Conservation (phyloP, 2,797 vertebrate species). For the Tamandua tetradactyla region DNA sequence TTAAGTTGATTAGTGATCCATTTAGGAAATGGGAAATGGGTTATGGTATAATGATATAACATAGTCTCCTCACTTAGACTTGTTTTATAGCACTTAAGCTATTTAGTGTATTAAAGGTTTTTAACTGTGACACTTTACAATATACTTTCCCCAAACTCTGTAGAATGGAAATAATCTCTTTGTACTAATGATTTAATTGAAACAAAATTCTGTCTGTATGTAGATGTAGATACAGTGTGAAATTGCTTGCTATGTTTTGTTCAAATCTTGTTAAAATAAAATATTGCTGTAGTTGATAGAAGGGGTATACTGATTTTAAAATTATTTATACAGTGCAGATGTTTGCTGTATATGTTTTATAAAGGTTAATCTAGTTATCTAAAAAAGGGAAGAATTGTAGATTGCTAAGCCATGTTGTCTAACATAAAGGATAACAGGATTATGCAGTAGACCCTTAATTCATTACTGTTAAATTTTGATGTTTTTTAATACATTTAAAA, state of each 20-base stretch:
- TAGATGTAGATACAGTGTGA: too few relatives aligned
- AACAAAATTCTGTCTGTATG: too few relatives aligned
- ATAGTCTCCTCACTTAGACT: neutral
- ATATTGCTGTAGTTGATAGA: neutral
- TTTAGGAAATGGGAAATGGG: neutral
- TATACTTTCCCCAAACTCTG: neutral
- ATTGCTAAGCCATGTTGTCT: neutral
- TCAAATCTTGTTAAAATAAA: conserved; percentile 46
- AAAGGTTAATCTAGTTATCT: conserved; percentile 17
- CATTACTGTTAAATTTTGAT: neutral
- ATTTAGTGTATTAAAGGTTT: conserved; percentile 9
- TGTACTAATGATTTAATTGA: too few relatives aligned
- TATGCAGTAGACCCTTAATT: neutral
- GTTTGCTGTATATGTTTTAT: conserved; percentile 24
- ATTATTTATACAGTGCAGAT: neutral
- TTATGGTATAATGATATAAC: neutral
- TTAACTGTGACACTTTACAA: neutral
- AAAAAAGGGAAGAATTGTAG: neutral
- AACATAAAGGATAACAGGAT: neutral
- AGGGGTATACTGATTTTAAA: neutral
- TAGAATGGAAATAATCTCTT: neutral
- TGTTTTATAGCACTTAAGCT: conserved; percentile 16
- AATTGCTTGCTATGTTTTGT: neutral
- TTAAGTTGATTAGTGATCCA: neutral
- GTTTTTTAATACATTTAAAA: conserved; percentile 5